Conservation (phyloP, 2,888 invertebrate species). For the Lordiphosa andalusiaca region DNA sequence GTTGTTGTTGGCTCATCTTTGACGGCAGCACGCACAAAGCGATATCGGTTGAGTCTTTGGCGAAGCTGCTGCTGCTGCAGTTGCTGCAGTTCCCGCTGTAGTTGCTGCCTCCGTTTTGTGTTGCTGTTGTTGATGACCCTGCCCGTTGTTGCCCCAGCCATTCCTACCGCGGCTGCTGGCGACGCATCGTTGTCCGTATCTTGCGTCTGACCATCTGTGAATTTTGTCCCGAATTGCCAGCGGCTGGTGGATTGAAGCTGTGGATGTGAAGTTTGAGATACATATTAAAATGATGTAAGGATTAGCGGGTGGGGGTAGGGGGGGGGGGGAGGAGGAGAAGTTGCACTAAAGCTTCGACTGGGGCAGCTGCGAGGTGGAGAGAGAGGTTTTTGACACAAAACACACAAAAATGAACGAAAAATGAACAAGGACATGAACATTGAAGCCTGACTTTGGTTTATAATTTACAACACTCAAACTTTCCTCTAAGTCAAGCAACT, state of each 20-base stretch:
- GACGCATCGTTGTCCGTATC: constrained; percentile 72
- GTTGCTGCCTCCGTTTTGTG: constrained; percentile 24
- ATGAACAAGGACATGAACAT: too few species aligned
- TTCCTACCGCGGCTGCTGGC: constrained; percentile 79
- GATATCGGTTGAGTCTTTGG: constrained; percentile 35
- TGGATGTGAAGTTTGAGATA: constrained; percentile 7
- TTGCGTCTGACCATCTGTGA: constrained; percentile 75
- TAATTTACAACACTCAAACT: background rate
- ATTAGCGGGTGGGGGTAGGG: too few species aligned
- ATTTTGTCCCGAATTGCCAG: constrained; percentile 54
- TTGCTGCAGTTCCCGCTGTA: constrained; percentile 18
- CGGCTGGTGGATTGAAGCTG: constrained; percentile 75
- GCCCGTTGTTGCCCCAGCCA: constrained; percentile 33
- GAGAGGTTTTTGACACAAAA: background rate
- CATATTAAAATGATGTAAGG: background rate
- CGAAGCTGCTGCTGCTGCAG: constrained; percentile 11
- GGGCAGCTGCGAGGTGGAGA: constrained; percentile 2
- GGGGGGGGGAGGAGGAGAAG: background rate
- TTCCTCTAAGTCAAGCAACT: too few species aligned
- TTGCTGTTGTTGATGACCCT: constrained; percentile 2
- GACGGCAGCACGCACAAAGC: constrained; percentile 39
- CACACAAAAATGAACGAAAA: background rate
- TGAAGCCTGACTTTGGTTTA: constrained; percentile 2
- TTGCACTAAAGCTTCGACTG: background rate
- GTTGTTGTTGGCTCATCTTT: background rate